A percentile compares a stretch with the other conserved stretches of the same genome.
phyloP scores from a whole-genome alignment of 92 coral and sea anemone genomes.

The Palythoa grandiflora region DNA sequence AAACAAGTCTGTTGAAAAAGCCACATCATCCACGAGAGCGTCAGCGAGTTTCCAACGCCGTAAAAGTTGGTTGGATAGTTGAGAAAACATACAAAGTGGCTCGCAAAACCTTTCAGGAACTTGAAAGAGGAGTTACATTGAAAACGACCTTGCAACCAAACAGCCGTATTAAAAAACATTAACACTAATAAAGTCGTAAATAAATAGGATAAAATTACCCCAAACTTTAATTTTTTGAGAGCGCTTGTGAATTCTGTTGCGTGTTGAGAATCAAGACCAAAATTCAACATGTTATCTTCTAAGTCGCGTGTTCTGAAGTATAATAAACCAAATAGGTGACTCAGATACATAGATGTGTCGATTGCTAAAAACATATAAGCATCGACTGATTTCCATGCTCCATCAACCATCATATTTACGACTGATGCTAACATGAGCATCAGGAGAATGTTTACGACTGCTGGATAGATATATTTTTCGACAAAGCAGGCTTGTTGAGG shows the following conservation, averaged over 20 bases:
- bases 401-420: constrained; percentile 21
- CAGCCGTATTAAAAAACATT: constrained; percentile 64
- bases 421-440: constrained; percentile 34
- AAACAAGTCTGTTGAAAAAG: constrained; percentile 67
- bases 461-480: constrained; percentile 56
- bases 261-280: constrained; percentile 18
- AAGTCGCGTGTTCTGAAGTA: constrained; percentile 73
- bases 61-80: constrained; percentile 67
- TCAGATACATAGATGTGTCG: constrained; percentile 63
- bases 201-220: constrained; percentile 44
- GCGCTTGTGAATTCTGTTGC: constrained; percentile 14
- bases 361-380: constrained; percentile 57
- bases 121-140: constrained; percentile 59
- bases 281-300: constrained; percentile 53
- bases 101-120: constrained; percentile 56
- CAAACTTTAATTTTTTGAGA: constrained; percentile 44
- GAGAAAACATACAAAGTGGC: constrained; percentile 54
- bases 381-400: constrained; percentile 59
- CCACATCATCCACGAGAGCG: constrained; percentile 68
- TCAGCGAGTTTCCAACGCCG: constrained; percentile 68
- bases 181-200: constrained; percentile 41
- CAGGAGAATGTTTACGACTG: constrained; percentile 57
- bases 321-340: constrained; percentile 60
- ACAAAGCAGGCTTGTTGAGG: constrained; percentile 51
- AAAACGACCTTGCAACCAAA: constrained; percentile 58